Percentiles rank a stretch among this genome's conserved stretches.
phyloP scores from a whole-genome alignment of 2,797 vertebrate genomes.

The Agapornis canus region DNA sequence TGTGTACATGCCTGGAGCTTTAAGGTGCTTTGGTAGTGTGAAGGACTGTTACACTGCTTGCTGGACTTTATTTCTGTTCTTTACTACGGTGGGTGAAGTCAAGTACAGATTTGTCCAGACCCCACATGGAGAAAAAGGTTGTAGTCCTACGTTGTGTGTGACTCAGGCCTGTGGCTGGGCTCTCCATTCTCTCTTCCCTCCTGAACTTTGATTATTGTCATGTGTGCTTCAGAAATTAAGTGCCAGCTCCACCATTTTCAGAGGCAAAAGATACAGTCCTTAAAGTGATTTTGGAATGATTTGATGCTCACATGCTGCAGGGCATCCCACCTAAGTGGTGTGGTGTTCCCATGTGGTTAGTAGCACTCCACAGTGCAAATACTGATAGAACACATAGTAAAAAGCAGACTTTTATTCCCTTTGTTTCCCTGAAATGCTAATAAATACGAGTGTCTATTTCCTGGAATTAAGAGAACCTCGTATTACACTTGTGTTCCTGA shows the following conservation, averaged over 20 bases:
- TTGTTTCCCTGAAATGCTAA: background rate
- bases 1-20: background rate
- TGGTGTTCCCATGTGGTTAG: background rate
- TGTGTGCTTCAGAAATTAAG: background rate
- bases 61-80: background rate
- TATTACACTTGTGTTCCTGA: background rate
- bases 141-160: background rate
- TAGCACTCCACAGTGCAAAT: background rate
- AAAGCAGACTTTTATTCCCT: background rate
- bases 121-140: background rate
- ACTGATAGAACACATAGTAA: background rate
- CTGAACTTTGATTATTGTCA: accelerated
- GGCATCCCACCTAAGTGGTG: background rate
- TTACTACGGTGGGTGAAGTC: background rate
- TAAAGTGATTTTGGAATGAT: background rate
- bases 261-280: background rate
- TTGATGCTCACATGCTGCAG: background rate
- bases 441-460: background rate
- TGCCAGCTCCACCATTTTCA: background rate
- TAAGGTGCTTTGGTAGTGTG: background rate
- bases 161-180: background rate
- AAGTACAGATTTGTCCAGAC: background rate
- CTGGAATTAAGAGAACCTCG: background rate
- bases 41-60: background rate
- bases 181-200: background rate